Base-by-base conservation (phyloP, 2,113 vertebrate species). In the Taurulus bubalis region DNA sequence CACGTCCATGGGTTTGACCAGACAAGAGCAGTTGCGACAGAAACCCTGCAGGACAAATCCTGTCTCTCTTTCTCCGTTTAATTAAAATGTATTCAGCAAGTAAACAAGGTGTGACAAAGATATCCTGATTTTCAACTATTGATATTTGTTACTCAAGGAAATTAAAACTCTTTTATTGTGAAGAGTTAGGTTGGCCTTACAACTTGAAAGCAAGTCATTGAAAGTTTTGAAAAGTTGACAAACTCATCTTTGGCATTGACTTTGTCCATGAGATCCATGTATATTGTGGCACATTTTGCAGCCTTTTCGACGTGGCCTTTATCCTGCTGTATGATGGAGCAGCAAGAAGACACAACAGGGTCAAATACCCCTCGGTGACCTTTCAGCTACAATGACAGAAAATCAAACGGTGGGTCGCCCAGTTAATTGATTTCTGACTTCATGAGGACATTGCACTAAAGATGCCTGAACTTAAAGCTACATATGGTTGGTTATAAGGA, bases 1-100 rank as follows among this genome's bases (percentile, higher is more conserved):
- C 58, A 84, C 85, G 91, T 94, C 91, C 88, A 38, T 32, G 6
- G 76, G 71, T 84, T 40, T 49, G 73, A 80, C 88, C 90, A 77
- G 80, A 71, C 90, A 55, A 26, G 89, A 84, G 32, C 38, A 45
- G 22, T 64, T 47, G 85, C 87, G 30, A 65, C 47, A 42, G 49
- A 80, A 83, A 49, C 51, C 3, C 55, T 1, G 24, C 63, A 67
- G 83, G 73, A 59, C 40, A 65, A 56, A 49, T 63, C 63, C 75
- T 74, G 28, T 34, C 60, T 72, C 38, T 24, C 16, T 60, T 16
- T 75, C 71, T 73, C 30, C 65, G 38, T 42, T 45, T 9, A 14
- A 40, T 40, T 45, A 24, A 66, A 73, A 72, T 30, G 12, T 2
- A 63, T 24, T 73, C n/a, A 24, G 9, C 15, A 1, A 3, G 32